A percentile compares a stretch with the other conserved stretches of the same genome.
These are phyloP conservation scores for Hippoglossus hippoglossus DNA, from an alignment of 2,797 vertebrate species.

Conservation along the genomic window DNA sequence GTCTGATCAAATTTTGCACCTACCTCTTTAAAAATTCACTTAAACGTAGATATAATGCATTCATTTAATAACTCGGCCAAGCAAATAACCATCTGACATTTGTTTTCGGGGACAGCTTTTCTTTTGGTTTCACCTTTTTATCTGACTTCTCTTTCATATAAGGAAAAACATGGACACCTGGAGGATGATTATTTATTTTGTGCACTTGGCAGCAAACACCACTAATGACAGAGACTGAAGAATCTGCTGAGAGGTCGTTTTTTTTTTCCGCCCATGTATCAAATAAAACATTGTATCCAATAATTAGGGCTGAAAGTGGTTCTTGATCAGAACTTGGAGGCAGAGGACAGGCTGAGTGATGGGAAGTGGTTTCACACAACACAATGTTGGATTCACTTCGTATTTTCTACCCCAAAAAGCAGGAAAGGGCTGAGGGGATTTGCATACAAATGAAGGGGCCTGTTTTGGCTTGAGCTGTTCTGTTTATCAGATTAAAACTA, in stretches of 20 bases:
- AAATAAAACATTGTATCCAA: conserved; percentile 67
- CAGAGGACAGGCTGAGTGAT: conserved; percentile 41
- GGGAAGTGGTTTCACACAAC: conserved; percentile 21
- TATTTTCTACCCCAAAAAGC: conserved; percentile 54
- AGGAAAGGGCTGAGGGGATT: conserved; percentile 62
- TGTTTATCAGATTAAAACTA: conserved; percentile 77
- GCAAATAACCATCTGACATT: conserved; percentile 22
- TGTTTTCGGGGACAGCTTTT: conserved; percentile 15
- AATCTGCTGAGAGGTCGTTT: conserved; percentile 59
- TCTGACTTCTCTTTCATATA: conserved; percentile 31
- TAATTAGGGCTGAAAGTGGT: conserved; percentile 62
- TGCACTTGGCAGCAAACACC: conserved; percentile 59
- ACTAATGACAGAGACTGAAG: conserved; percentile 64
- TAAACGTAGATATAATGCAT: not conserved
- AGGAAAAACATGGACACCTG: conserved; percentile 55
- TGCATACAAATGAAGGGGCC: conserved; percentile 74
- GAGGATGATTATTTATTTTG: conserved; percentile 54
- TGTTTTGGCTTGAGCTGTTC: conserved; percentile 67
- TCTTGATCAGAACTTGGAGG: conserved; percentile 39
- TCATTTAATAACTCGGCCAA: not conserved
- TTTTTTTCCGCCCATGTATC: conserved; percentile 43
- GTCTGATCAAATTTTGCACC: too few relatives aligned
- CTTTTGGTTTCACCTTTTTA: conserved; percentile 32
- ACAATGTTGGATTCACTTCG: conserved; percentile 40
- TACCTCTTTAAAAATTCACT: not conserved